Evolutionary conservation across 2,888 invertebrate genomes (phyloP).

Genomic region (Lacanobia wlatinum): DNA sequence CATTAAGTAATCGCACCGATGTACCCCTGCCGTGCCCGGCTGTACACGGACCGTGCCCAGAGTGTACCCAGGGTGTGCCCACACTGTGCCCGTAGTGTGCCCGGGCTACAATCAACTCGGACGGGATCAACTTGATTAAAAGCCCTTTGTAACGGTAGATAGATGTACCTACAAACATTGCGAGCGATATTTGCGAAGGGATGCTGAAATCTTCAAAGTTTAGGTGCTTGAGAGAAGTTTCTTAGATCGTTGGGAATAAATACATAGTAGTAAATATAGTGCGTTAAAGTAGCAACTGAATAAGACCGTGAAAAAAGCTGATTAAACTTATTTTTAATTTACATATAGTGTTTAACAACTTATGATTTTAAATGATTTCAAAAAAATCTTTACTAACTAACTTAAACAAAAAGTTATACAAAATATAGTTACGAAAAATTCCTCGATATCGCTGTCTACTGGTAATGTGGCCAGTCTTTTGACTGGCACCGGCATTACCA

Average conservation of each 20-base stretch:
- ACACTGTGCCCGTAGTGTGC: slow-evolving; percentile 38
- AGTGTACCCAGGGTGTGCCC: slow-evolving; percentile 10
- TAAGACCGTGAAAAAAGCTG: not conserved
- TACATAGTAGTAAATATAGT: not conserved
- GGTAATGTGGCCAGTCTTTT: no score
- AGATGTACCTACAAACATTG: slow-evolving; percentile 57
- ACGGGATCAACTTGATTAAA: slow-evolving; percentile 70
- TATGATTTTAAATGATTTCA: no score
- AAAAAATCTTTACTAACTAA: no score
- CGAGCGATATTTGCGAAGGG: slow-evolving; percentile 19
- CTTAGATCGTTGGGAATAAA: slow-evolving; percentile 19
- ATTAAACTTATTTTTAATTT: not conserved
- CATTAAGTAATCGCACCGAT: slow-evolving; percentile 64
- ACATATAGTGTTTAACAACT: not conserved
- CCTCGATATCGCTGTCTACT: no score
- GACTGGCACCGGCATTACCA: no score
- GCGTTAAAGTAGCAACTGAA: no score
- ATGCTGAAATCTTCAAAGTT: slow-evolving; percentile 15
- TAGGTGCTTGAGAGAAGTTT: not conserved
- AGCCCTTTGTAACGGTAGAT: slow-evolving; percentile 55
- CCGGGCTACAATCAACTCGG: slow-evolving; percentile 52
- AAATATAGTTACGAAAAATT: no score
- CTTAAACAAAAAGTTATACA: no score
- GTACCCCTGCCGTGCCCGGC: slow-evolving; percentile 18
- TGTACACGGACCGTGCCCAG: slow-evolving; percentile 21